A percentile compares a stretch with the other conserved stretches of the same genome.
Evolutionary conservation across 2,888 invertebrate species (phyloP).

Genomic region (Thera obeliscata): DNA sequence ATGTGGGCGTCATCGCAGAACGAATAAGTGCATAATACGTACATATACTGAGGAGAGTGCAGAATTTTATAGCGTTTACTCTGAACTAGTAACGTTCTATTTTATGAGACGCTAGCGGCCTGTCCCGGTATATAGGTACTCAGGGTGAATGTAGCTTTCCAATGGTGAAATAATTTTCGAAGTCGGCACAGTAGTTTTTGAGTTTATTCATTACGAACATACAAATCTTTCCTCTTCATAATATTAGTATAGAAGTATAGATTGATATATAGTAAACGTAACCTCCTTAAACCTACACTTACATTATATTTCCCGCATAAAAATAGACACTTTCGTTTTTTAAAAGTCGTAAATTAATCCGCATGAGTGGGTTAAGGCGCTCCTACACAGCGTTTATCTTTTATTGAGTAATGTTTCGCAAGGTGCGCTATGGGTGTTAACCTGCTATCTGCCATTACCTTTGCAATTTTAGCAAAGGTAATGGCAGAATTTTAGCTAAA

Average conservation of each 20-base stretch:
- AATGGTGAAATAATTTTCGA: too few relatives aligned
- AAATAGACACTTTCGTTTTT: conserved; percentile 23
- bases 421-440: conserved; percentile 10
- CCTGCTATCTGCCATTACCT: not conserved
- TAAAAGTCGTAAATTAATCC: conserved; percentile 34
- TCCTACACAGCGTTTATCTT: conserved; percentile 33
- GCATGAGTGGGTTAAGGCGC: conserved; percentile 32
- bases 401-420: conserved; percentile 33
- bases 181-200: too few relatives aligned
- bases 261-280: not conserved
- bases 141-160: too few relatives aligned
- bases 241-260: not conserved
- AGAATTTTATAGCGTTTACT: too few relatives aligned
- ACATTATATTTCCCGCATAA: conserved; percentile 9
- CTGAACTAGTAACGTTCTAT: not conserved
- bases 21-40: too few relatives aligned
- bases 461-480: too few relatives aligned
- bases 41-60: too few relatives aligned
- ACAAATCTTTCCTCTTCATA: too few relatives aligned
- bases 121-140: too few relatives aligned
- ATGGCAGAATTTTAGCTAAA: not conserved
- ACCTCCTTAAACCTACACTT: not conserved
- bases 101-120: not conserved
- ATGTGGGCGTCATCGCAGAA: too few relatives aligned
- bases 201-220: too few relatives aligned